These are phyloP conservation scores for Batillaria attramentaria DNA, from an alignment of 1,140 invertebrate genomes.

Conservation along the genomic window DNA sequence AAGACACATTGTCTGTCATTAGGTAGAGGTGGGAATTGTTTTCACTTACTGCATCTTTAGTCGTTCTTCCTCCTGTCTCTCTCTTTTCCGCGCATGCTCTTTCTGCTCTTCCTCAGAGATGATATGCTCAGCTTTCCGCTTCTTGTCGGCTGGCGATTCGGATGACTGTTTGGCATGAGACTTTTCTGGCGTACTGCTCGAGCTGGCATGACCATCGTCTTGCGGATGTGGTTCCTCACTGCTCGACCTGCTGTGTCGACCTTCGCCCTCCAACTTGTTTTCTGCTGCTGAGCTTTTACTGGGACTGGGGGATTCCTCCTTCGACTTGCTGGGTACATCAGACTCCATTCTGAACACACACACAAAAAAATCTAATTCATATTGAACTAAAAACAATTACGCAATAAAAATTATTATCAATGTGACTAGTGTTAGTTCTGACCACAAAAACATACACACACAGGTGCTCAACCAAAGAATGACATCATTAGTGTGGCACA, in stretches of 20 bases:
- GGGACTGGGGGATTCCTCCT: neutral
- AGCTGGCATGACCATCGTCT: neutral
- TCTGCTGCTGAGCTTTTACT: neutral
- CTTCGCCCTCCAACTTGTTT: too few species aligned
- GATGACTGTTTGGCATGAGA: slow-evolving; percentile 39
- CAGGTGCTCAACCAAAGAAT: too few species aligned
- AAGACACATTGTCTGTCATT: too few species aligned
- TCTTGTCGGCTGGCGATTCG: slow-evolving; percentile 48
- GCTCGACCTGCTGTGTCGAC: slow-evolving; percentile 7
- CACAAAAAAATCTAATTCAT: too few species aligned
- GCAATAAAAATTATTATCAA: too few species aligned
- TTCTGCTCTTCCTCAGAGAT: slow-evolving; percentile 45
- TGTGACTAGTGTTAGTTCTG: too few species aligned
- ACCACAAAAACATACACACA: too few species aligned
- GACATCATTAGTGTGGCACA: too few species aligned
- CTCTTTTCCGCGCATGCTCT: slow-evolving; percentile 46
- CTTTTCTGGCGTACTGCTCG: slow-evolving; percentile 7
- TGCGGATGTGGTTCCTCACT: neutral
- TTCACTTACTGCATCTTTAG: slow-evolving; percentile 64
- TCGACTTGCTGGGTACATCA: neutral
- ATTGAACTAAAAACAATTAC: too few species aligned
- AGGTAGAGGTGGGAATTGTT: too few species aligned
- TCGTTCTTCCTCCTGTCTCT: slow-evolving; percentile 64
- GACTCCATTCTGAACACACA: slow-evolving; percentile 31
- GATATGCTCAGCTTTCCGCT: slow-evolving; percentile 50